phyloP scores from a whole-genome alignment of 2,797 vertebrate species.

The Glyptemys insculpta region DNA sequence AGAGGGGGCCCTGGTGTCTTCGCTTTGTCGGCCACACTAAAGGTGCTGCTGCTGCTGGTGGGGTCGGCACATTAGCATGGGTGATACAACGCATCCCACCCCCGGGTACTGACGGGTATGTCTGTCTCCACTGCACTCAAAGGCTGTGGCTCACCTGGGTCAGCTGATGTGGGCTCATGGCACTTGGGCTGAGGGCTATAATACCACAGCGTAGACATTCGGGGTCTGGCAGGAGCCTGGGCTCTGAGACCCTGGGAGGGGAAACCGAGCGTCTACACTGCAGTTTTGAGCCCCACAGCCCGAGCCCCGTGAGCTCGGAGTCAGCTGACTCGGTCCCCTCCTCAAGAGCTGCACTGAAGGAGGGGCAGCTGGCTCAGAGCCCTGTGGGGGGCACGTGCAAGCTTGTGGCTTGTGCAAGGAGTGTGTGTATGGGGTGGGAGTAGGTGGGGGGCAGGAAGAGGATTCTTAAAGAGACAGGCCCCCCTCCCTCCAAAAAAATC shows the following conservation, averaged over 20 bases:
- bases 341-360: background rate
- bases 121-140: background rate
- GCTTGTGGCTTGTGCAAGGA: background rate
- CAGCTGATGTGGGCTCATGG: background rate
- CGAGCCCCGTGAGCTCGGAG: too few relatives aligned
- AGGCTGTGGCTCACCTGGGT: background rate
- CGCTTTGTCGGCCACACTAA: background rate
- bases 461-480: background rate
- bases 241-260: background rate
- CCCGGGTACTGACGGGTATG: rapidly evolving
- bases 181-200: too few relatives aligned
- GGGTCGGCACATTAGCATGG: background rate
- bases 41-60: background rate
- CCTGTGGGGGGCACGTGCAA: background rate
- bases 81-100: background rate
- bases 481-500: background rate
- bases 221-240: background rate
- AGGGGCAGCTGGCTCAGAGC: background rate
- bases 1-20: background rate
- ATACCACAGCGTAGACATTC: background rate
- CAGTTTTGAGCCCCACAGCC: background rate
- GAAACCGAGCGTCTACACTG: rapidly evolving
- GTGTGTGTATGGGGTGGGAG: too few relatives aligned
- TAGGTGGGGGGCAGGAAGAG: background rate
- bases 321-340: background rate